Base-by-base conservation (phyloP, 2,888 invertebrate genomes). In the Drosophila longiperda region DNA sequence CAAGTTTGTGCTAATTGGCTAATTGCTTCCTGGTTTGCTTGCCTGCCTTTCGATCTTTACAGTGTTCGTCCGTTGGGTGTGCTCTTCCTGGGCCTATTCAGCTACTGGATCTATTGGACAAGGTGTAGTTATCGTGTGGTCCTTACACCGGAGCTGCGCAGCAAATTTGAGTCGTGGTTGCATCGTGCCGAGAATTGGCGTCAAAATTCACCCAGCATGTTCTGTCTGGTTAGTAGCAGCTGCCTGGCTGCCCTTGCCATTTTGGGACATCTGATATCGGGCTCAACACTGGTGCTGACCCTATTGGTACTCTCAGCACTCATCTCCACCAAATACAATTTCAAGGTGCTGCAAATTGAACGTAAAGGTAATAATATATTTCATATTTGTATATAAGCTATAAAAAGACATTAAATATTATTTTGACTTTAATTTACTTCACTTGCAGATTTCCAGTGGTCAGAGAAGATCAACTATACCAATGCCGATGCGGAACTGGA, bases 21-120 rank as follows among this genome's bases (percentile, higher is more conserved):
- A 33, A 55, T 65, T 23, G 40, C 20, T 68, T 54, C 38, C 65
- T 59, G 50, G 12, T 48, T 15, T 33, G 15, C 15, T 4, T 36
- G 0, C 3, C 12, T 20, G 45, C 15, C 45, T 1, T 48, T 15
- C 7, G 29, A 32, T 17, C 29, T 40, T 90, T 85, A 23, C 81
- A 93, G 93, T 91, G 75, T 92, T 53, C 87, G 90, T 61, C 93
- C 93, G 0, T 75, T 92, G 68, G 91, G 92, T 42, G 78, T 93
- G 11, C 65, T 92, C 11, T 92, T 92, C 55, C 61, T 92, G 54
- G 78, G 90, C 23, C 65, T 90, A 20, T 80, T 92, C 33, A 79
- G 82, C 38, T 90, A 88, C 65, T 93, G 92, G 92, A 69, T 92
- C 5, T 92, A 90, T 63, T 90, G 91, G 82, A 91, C 90, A 50